Conservation (phyloP, 2,797 vertebrate genomes). For the Tenualosa ilisha region DNA sequence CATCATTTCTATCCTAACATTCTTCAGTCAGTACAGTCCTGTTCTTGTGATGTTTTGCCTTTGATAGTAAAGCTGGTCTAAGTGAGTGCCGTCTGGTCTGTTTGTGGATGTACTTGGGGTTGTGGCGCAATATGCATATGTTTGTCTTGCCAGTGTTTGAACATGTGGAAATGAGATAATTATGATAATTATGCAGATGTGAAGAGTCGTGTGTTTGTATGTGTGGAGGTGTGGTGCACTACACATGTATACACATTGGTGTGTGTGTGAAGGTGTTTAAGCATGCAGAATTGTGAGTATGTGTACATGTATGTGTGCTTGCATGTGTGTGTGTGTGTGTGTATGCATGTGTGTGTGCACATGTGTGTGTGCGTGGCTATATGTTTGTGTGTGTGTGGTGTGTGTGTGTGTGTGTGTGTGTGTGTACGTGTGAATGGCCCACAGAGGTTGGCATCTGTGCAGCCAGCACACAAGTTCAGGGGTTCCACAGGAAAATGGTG, state of each 20-base stretch:
- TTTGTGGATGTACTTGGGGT: neutral
- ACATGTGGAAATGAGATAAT: conserved; percentile 19
- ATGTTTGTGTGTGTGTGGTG: neutral
- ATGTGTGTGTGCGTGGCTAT: neutral
- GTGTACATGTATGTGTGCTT: neutral
- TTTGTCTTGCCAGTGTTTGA: conserved; percentile 17
- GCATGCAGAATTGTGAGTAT: neutral
- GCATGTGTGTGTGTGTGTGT: neutral
- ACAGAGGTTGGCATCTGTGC: conserved; percentile 19
- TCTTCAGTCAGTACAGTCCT: neutral
- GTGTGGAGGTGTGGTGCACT: too few species aligned
- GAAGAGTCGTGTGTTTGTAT: neutral
- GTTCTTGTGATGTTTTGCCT: neutral
- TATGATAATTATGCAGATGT: neutral
- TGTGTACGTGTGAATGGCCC: neutral
- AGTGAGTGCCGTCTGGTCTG: neutral
- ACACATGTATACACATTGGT: too few species aligned
- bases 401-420: neutral
- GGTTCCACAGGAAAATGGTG: conserved; percentile 43
- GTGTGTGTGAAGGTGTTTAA: neutral
- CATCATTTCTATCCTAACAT: neutral
- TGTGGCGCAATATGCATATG: neutral
- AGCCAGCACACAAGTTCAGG: conserved; percentile 18
- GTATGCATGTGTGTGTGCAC: neutral
- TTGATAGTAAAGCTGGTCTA: neutral